These are phyloP conservation scores for Sphyrna mokarran DNA, from an alignment of 2,113 vertebrate species.

Conservation along the genomic window DNA sequence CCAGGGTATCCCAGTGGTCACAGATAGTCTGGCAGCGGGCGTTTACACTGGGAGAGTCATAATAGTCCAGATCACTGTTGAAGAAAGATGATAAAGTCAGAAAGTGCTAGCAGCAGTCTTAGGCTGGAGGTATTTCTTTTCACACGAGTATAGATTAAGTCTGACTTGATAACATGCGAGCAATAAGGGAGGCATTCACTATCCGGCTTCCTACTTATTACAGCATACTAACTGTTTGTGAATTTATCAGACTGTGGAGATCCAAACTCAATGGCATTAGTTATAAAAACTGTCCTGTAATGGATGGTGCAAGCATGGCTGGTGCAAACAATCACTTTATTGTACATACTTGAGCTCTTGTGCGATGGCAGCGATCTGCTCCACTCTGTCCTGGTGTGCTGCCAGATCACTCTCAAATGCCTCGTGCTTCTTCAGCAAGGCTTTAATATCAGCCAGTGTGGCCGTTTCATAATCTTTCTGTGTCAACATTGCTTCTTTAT, in stretches of 20 bases:
- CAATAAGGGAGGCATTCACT: slow-evolving; percentile 48
- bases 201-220: slow-evolving; percentile 17
- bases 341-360: slow-evolving; percentile 86
- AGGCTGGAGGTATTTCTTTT: neutral
- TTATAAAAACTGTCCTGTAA: slow-evolving; percentile 49
- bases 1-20: slow-evolving; percentile 83
- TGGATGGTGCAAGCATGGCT: slow-evolving; percentile 28
- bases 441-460: slow-evolving; percentile 81
- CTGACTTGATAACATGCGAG: neutral
- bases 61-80: slow-evolving; percentile 83
- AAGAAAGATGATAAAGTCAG: neutral
- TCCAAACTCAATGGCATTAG: slow-evolving; percentile 40
- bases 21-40: slow-evolving; percentile 89
- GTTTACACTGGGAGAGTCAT: slow-evolving; percentile 82
- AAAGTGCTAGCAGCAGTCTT: slow-evolving; percentile 41
- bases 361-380: slow-evolving; percentile 89
- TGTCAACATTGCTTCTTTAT: slow-evolving; percentile 81
- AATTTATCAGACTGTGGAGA: slow-evolving; percentile 49
- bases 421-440: slow-evolving; percentile 84
- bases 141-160: neutral
- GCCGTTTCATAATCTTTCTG: slow-evolving; percentile 82
- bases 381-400: slow-evolving; percentile 88
- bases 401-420: slow-evolving; percentile 93
- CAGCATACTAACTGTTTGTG: slow-evolving; percentile 45
- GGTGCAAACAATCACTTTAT: slow-evolving; percentile 45